These are phyloP conservation scores for Gisinianus flammeolus DNA, from an alignment of 2,888 invertebrate genomes.

Conservation along the genomic window DNA sequence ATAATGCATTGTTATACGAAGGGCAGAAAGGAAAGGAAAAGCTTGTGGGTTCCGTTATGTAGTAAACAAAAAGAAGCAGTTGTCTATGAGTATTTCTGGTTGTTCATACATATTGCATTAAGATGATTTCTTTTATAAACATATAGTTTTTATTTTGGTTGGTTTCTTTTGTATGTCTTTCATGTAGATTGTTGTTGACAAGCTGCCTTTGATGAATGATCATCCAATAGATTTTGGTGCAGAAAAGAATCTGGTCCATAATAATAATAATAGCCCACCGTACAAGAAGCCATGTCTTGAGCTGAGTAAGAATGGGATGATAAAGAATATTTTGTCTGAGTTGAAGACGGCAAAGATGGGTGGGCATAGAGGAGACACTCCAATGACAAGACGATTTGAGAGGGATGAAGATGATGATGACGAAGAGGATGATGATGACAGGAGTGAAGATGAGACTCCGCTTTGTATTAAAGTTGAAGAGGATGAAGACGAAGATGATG, in stretches of 20 bases:
- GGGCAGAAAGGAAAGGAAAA: neutral
- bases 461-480: conserved; percentile 37
- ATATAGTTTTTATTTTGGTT: neutral
- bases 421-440: conserved; percentile 40
- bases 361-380: conserved; percentile 13
- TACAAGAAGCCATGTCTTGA: conserved; percentile 45
- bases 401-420: conserved; percentile 41
- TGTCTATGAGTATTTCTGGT: neutral
- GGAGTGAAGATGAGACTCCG: conserved; percentile 28
- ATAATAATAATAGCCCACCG: conserved; percentile 48
- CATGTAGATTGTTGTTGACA: conserved; percentile 44
- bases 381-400: conserved; percentile 8
- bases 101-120: neutral
- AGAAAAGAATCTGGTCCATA: conserved; percentile 24
- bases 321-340: conserved; percentile 51
- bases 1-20: neutral
- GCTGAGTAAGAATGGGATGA: conserved; percentile 49
- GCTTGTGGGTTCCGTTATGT: neutral
- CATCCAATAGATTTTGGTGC: conserved; percentile 32
- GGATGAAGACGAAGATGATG: conserved; percentile 35
- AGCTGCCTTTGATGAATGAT: conserved; percentile 26
- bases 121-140: neutral
- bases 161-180: conserved; percentile 13
- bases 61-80: neutral
- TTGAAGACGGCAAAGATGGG: conserved; percentile 51